phyloP scores from a whole-genome alignment of 23 tunicate species.

The Styela clava region DNA sequence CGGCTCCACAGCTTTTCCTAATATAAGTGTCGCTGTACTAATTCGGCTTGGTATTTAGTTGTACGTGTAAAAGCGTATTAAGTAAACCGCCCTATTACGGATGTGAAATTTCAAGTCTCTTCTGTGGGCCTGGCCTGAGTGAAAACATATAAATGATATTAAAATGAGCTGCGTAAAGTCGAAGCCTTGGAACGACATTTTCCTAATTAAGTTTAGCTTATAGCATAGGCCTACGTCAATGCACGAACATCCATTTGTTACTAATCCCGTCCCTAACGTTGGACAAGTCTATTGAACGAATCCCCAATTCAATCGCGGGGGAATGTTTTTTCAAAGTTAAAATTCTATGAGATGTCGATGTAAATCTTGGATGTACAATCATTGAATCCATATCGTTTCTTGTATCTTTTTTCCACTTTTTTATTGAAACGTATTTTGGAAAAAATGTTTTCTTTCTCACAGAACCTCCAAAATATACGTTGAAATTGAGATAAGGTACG shows the following conservation, averaged over 20 bases:
- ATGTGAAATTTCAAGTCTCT: no score
- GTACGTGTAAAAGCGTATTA: no score
- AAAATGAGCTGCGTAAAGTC: no score
- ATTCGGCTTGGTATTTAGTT: no score
- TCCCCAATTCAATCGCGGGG: conserved; percentile 5
- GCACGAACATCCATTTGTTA: neutral
- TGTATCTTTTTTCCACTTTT: conserved; percentile 13
- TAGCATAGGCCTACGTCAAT: no score
- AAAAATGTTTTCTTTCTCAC: neutral
- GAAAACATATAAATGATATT: no score
- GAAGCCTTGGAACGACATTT: no score
- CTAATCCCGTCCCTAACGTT: conserved; percentile 1
- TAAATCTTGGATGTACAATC: conserved; percentile 7
- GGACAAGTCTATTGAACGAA: conserved; percentile 6
- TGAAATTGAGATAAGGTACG: conserved; percentile 11
- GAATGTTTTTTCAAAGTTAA: conserved; percentile 7
- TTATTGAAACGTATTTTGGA: conserved; percentile 14
- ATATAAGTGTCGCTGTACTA: no score
- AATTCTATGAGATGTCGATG: neutral
- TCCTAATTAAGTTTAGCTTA: no score
- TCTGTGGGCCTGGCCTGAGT: no score
- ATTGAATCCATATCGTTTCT: conserved; percentile 19
- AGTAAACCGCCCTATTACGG: no score
- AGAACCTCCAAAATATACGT: conserved; percentile 9
- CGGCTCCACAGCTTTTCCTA: no score